Conservation (phyloP, 2,113 vertebrate species). For the Miniopterus natalensis region DNA sequence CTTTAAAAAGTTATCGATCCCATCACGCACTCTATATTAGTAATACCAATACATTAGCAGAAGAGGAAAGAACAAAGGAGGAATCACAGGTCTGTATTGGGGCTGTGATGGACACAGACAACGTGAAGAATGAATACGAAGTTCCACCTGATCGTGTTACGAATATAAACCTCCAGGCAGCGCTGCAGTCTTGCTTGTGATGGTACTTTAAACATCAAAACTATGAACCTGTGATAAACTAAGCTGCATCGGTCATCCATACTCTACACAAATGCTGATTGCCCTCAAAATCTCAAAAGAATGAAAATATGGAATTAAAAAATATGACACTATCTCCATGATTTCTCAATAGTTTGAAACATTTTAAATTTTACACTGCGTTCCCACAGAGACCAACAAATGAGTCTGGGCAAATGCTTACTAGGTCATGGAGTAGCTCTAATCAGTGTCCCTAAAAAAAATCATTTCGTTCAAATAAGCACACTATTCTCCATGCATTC, state of each 20-base stretch:
- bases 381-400: constrained; percentile 22
- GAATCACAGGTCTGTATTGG: not conserved
- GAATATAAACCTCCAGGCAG: not conserved
- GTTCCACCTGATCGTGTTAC: not conserved
- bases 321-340: not conserved
- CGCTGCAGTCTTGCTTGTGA: not conserved
- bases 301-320: not conserved
- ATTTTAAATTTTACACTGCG: constrained; percentile 10
- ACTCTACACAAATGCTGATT: not conserved
- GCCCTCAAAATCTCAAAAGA: constrained; percentile 21
- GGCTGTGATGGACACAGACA: not conserved
- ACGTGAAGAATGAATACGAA: not conserved
- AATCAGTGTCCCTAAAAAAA: not conserved
- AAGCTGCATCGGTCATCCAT: not conserved
- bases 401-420: not conserved
- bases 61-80: not conserved
- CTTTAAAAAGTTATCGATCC: not conserved
- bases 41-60: not conserved
- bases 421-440: not conserved
- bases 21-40: not conserved
- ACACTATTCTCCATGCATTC: not conserved
- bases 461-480: not conserved
- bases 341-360: constrained; percentile 10
- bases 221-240: not conserved
- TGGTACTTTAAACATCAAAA: not conserved